Percentiles rank a stretch among this genome's conserved stretches.
Conservation (phyloP, 2,797 vertebrate genomes). For the Mallotus villosus region DNA sequence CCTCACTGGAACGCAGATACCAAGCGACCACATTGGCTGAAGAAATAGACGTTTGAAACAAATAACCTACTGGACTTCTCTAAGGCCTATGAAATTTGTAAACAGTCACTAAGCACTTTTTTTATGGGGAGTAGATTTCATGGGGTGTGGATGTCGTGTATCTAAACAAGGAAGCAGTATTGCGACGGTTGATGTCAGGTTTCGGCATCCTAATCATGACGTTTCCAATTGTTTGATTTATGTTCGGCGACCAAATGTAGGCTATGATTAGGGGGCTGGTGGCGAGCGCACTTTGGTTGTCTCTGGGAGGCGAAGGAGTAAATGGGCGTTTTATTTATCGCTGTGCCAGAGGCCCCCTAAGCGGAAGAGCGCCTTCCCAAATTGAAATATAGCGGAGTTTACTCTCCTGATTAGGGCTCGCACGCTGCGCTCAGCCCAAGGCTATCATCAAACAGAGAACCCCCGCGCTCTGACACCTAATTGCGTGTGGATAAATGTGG, state of each 20-base stretch:
- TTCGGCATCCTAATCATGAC: conserved; percentile 89
- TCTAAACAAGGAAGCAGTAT: conserved; percentile 72
- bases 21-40: conserved; percentile 5
- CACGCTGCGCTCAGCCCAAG: conserved; percentile 81
- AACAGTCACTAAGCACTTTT: conserved; percentile 28
- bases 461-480: conserved; percentile 84
- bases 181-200: conserved; percentile 65
- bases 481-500: conserved; percentile 94
- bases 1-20: neutral
- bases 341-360: conserved; percentile 91
- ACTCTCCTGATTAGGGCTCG: conserved; percentile 97
- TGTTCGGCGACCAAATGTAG: conserved; percentile 84
- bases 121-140: conserved; percentile 58
- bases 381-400: conserved; percentile 99
- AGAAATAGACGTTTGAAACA: conserved; percentile 11
- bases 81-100: conserved; percentile 15
- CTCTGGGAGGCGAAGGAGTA: conserved; percentile 86
- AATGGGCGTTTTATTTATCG: conserved; percentile 99
- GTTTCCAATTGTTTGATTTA: conserved; percentile 92
- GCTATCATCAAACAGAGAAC: conserved; percentile 87
- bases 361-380: conserved; percentile 96
- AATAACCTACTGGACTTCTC: neutral
- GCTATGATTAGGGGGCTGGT: conserved; percentile 88
- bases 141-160: conserved; percentile 10
- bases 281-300: conserved; percentile 75